Evolutionary conservation across 2,888 invertebrate species (phyloP), one percentile per base, ranked within the genome.

Genomic region (Epistrophe eligans): DNA sequence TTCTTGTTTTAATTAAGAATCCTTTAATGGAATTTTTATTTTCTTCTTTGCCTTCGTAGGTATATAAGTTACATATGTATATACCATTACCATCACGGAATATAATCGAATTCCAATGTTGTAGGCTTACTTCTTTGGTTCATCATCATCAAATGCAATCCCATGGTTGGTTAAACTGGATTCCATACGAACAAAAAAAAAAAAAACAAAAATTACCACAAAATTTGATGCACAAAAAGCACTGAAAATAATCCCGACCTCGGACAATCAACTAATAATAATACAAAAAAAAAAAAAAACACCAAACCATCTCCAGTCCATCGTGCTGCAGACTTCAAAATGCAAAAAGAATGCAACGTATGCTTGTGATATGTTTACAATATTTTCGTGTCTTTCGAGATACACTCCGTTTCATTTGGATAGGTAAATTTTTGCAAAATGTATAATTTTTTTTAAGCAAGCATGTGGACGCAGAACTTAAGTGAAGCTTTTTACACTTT

Each of bases 81-180:
- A 55, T 52, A 13, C 24, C 24, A n/a, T n/a, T 24, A 24, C 24
- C 24, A 24, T 3, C 50, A 35, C 60, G 52, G 70, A 64, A 55
- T 57, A 79, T 83, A 85, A 81, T 81, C 81, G 73, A 81, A 85
- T 77, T 70, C n/a, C 81, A 85, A 85, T 81, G 79, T 62, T 81
- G 24, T 48, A 38, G 43, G 19, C 13, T 58, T 40, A 10, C 43
- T 17, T 13, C 64, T 72, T 32, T n/a, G 35, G 28, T 38, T 58
- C 77, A 77, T 77, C 58, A 79, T 77, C 58, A 79, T 74, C 67
- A 55, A 73, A 74, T 35, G 43, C 15, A 50, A 70, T 74, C 35
- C 40, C 66, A 77, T 17, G 73, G 72, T 70, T 73, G 73, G 73
- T 45, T 73, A 57, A 62, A 81, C 81, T 77, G 77, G 72, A 77